A percentile compares a stretch with the other conserved stretches of the same genome.
These are phyloP conservation scores for Lerema accius DNA, from an alignment of 1,140 invertebrate genomes.

Conservation along the genomic window DNA sequence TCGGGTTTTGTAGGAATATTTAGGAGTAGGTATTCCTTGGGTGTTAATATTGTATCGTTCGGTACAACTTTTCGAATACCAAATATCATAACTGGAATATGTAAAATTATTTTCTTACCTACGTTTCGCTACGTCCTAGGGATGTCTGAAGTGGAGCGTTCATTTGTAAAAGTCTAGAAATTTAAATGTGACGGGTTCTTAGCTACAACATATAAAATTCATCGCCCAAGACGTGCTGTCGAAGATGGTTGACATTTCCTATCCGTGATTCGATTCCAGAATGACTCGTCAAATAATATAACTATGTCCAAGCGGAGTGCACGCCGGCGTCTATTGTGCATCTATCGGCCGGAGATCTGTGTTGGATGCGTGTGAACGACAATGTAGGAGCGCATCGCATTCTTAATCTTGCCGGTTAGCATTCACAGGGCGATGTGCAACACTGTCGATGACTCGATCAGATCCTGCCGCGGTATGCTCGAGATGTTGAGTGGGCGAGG, in stretches of 20 bases:
- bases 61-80: no score
- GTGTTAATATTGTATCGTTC: no score
- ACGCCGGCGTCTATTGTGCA: slow-evolving; percentile 20
- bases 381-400: slow-evolving; percentile 56
- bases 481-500: no score
- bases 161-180: neutral
- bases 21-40: no score
- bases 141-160: neutral
- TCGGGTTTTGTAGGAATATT: no score
- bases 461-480: neutral
- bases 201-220: neutral
- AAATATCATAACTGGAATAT: no score
- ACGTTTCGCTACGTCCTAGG: no score
- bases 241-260: slow-evolving; percentile 25
- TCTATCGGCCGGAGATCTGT: slow-evolving; percentile 52
- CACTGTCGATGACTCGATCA: slow-evolving; percentile 55
- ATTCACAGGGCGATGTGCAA: slow-evolving; percentile 49
- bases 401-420: slow-evolving; percentile 60
- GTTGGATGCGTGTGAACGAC: slow-evolving; percentile 59
- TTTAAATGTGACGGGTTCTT: neutral
- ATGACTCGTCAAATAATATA: slow-evolving; percentile 16
- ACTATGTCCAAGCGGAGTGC: neutral
- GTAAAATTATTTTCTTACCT: no score
- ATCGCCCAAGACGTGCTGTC: slow-evolving; percentile 10
- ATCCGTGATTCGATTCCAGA: slow-evolving; percentile 26